A percentile compares a stretch with the other conserved stretches of the same genome.
phyloP scores from a whole-genome alignment of 1,140 invertebrate genomes.

The Pseudoatta argentina region DNA sequence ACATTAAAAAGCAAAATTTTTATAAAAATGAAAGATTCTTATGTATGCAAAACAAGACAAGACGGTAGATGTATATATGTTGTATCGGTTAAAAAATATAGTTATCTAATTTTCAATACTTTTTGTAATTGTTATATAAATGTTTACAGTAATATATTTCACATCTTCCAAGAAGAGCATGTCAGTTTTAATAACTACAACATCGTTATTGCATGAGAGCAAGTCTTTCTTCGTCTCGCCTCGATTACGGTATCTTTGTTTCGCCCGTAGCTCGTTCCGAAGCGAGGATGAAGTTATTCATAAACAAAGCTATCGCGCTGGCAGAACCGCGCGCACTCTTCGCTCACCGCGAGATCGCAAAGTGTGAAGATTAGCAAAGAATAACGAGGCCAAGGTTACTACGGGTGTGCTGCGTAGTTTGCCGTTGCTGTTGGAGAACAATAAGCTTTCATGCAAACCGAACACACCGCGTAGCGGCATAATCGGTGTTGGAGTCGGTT shows the following conservation, averaged over 20 bases:
- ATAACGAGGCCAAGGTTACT: constrained; percentile 84
- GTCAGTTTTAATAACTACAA: neutral
- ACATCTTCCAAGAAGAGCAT: neutral
- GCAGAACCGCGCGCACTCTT: constrained; percentile 26
- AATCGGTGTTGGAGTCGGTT: constrained; percentile 57
- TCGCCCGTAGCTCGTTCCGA: constrained; percentile 56
- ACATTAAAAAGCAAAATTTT: neutral
- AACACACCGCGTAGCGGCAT: constrained; percentile 49
- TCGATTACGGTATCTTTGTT: constrained; percentile 53
- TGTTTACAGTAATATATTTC: neutral
- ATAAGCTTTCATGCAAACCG: constrained; percentile 79
- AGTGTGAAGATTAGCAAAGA: constrained; percentile 77
- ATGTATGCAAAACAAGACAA: too few species aligned
- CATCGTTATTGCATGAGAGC: neutral
- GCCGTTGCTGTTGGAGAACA: constrained; percentile 72
- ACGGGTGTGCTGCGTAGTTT: constrained; percentile 70
- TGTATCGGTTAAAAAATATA: neutral
- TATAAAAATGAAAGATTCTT: too few species aligned
- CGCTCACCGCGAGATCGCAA: constrained; percentile 41
- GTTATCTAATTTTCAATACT: neutral
- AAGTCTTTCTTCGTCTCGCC: neutral
- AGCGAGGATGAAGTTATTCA: constrained; percentile 58
- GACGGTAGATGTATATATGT: too few species aligned
- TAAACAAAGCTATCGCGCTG: constrained; percentile 72
- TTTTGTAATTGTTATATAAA: neutral